Evolutionary conservation across 2,113 vertebrate genomes (phyloP).

Genomic region (Morone chrysops): DNA sequence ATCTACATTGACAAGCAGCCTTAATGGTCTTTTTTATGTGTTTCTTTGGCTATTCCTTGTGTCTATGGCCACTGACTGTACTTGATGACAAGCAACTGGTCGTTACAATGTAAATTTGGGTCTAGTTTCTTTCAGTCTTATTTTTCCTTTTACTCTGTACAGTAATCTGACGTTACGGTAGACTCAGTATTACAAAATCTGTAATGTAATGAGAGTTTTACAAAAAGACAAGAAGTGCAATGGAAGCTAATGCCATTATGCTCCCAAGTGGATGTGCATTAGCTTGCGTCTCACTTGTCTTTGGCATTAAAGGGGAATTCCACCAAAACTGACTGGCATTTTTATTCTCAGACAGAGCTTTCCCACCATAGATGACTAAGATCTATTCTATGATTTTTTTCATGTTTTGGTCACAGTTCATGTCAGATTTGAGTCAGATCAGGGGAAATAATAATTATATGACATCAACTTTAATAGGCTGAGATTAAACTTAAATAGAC

Average conservation of each 20-base stretch:
- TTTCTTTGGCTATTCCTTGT: conserved; percentile 73
- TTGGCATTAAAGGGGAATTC: conserved; percentile 76
- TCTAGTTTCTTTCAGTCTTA: conserved; percentile 65
- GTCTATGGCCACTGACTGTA: conserved; percentile 77
- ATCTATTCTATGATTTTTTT: neutral
- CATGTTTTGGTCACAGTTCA: neutral
- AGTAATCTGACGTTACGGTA: conserved; percentile 70
- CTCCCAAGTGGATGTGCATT: conserved; percentile 67
- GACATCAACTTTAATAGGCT: neutral
- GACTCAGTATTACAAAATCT: conserved; percentile 73
- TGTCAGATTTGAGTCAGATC: conserved; percentile 18
- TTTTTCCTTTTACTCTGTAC: conserved; percentile 70
- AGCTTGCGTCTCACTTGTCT: conserved; percentile 68
- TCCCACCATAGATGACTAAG: neutral
- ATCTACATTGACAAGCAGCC: conserved; percentile 80
- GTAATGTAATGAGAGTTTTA: conserved; percentile 72
- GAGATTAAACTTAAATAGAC: neutral
- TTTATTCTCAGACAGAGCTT: conserved; percentile 36
- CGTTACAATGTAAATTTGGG: conserved; percentile 71
- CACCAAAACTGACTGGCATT: conserved; percentile 64
- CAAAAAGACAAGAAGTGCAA: conserved; percentile 51
- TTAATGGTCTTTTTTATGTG: conserved; percentile 76
- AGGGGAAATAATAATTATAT: neutral
- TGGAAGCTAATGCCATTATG: conserved; percentile 69
- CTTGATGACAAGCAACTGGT: conserved; percentile 74